Evolutionary conservation across 2,888 invertebrate genomes (phyloP), one percentile per base, ranked within the genome.

Genomic region (Zygogramma bicolorata): DNA sequence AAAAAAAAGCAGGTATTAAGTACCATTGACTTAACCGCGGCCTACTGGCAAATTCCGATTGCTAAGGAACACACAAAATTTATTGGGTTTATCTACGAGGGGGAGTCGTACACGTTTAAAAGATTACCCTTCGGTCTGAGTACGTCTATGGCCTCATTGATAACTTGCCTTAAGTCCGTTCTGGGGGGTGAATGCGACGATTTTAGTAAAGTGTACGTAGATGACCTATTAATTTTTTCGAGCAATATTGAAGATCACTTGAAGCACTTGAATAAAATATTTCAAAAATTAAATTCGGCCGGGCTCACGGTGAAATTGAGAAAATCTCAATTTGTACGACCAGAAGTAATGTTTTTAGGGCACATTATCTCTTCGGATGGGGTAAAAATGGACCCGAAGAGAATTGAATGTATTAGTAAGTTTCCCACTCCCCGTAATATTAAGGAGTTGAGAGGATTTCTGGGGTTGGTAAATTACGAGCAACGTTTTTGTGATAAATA

Each of bases 1-100:
- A 42, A 34, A 40, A n/a, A 22, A 27, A 68, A 65, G 8, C 49
- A 53, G 6, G 27, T 67, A n/a, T 2, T 75, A 5, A 70, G 70
- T 34, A 70, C 70, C 3, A 53, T 75, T 10, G 75, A 75, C 25
- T 40, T 67, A 20, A 66, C 75, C 18, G 69, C 72, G 0, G 53
- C 67, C 4, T 72, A 72, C 58, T 75, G 75, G 75, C 79, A 79
- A 68, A 68, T 79, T 20, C 63, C 68, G 2, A 69, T 79, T 15
- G 3, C 13, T 0, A 42, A 49, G 3, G 71, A 71, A 10, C 29
- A 71, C 57, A 15, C 58, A 1, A 66, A 75, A 53, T 79, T 72
- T 67, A 73, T 71, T 0, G 78, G 75, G 0, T 77, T 79, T 66
- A 13, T 71, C 8, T 75, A 68, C 53, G 71, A 74, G 13, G 69